phyloP scores from a whole-genome alignment of 2,113 vertebrate species.

The Tinamus guttatus region DNA sequence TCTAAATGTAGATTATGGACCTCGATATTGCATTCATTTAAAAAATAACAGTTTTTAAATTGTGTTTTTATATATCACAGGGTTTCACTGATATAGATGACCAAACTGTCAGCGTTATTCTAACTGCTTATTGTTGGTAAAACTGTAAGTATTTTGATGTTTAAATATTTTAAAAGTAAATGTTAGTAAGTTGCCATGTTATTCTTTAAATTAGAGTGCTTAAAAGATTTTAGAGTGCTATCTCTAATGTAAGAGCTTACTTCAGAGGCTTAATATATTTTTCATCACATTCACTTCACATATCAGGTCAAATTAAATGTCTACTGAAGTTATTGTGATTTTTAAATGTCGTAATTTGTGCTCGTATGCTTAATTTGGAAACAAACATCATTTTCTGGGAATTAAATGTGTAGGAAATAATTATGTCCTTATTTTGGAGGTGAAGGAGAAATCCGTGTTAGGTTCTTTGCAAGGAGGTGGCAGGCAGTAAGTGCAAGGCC shows the following conservation, averaged over 20 bases:
- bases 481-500: neutral
- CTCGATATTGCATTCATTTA: neutral
- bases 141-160: neutral
- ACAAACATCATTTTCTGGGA: neutral
- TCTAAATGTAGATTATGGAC: neutral
- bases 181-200: neutral
- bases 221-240: neutral
- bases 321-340: neutral
- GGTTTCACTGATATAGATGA: neutral
- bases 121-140: neutral
- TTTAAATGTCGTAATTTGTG: neutral
- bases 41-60: neutral
- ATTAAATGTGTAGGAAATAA: rapidly evolving
- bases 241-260: neutral
- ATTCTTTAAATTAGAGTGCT: neutral
- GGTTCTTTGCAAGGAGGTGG: rapidly evolving
- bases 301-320: neutral
- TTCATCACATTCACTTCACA: neutral
- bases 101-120: neutral
- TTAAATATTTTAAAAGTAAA: neutral
- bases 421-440: neutral
- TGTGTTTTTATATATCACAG: neutral
- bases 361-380: neutral
- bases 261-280: neutral
- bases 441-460: neutral